These are phyloP conservation scores for Halictus rubicundus DNA, from an alignment of 1,140 invertebrate species.

Conservation along the genomic window DNA sequence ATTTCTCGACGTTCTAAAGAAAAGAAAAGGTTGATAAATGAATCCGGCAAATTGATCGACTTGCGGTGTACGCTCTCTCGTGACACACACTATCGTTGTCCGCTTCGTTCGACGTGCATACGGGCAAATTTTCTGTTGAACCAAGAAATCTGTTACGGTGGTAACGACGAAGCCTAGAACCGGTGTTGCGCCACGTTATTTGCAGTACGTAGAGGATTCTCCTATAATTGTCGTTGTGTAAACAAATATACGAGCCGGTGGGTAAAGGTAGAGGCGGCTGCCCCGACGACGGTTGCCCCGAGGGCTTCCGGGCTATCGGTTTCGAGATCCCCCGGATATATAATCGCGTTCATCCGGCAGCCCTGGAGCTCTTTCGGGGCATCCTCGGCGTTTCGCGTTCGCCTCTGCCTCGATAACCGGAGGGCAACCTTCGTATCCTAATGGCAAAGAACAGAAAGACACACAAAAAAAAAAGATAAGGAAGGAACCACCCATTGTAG, in stretches of 20 bases:
- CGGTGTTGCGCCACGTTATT: constrained; percentile 78
- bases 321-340: not conserved
- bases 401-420: constrained; percentile 36
- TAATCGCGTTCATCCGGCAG: too few species aligned
- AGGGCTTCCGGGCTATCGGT: not conserved
- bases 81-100: not conserved
- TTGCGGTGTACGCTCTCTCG: constrained; percentile 26
- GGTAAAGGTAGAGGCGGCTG: constrained; percentile 33
- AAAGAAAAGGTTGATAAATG: too few species aligned
- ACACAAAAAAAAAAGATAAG: constrained; percentile 54
- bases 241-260: constrained; percentile 33
- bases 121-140: not conserved
- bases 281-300: not conserved
- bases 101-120: not conserved
- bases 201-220: constrained; percentile 70
- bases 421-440: constrained; percentile 51
- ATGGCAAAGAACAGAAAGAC: constrained; percentile 65
- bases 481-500: constrained; percentile 72
- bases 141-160: not conserved
- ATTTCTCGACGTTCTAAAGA: too few species aligned
- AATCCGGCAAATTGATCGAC: too few species aligned
- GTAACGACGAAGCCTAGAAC: constrained; percentile 45
- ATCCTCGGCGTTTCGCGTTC: constrained; percentile 16
- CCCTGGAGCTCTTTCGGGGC: too few species aligned
- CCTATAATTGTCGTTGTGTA: constrained; percentile 56